Base-by-base conservation (phyloP, 2,113 vertebrate genomes). In the Manacus vitellinus region DNA sequence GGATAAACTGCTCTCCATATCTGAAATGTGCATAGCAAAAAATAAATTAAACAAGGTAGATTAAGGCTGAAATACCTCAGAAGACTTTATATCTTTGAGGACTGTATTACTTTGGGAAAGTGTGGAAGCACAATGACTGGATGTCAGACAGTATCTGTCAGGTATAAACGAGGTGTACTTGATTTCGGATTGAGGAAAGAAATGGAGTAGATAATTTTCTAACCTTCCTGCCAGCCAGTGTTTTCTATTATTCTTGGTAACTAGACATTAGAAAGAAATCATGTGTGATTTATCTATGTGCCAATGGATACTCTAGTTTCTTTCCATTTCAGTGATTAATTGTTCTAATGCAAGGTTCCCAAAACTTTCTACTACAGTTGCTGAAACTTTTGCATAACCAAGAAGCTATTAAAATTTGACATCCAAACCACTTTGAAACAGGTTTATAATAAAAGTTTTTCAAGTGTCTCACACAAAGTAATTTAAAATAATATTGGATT, bases 281-380 rank as follows among this genome's bases (percentile, higher is more conserved):
- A 86, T 74, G 51, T 85, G 72, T 95, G 94, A 96, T 96, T 96
- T 88, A 96, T 96, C 72, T 96, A 17, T 72, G 71, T 93, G 77
- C 37, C 87, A 76, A 79, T 79, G 77, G 73, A 89, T 89, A 54
- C 44, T 24, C 54, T 62, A 75, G 44, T 72, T 95, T 82, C 79
- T 79, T 86, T 85, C 89, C 23, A 47, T 89, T 94, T 85, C 78
- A 59, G 81, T 95, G 93, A 97, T 93, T 94, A 93, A 97, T 92
- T 93, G 81, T 61, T 93, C 54, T 70, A 89, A 88, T 19, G 37
- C 15, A 82, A 82, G 79, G n/a, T 74, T 96, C 46, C 74, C n/a
- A 52, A 88, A 96, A 96, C 55, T 94, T 94, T 90, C 23, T 58
- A 39, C 14, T 47, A 35, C 23, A 80, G 10, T 15, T 70, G 5